Evolutionary conservation across 1,140 invertebrate species (phyloP).

Genomic region (Zophobas morio): DNA sequence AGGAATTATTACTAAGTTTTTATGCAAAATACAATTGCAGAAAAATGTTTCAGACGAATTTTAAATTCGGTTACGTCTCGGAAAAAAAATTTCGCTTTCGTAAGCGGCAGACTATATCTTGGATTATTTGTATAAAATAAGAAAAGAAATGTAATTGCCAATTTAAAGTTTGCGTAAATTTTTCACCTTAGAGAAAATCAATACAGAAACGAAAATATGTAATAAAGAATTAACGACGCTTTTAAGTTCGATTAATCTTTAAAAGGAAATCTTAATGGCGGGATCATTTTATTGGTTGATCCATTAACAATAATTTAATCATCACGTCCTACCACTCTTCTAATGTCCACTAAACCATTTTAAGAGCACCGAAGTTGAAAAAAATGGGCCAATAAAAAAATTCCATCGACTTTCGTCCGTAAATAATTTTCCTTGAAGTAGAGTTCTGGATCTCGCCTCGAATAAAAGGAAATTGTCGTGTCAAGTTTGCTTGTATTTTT

Average conservation of each 20-base stretch:
- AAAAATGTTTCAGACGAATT: no score
- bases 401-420: no score
- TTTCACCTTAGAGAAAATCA: background rate
- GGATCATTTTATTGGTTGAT: conserved; percentile 23
- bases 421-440: no score
- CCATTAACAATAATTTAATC: conserved; percentile 33
- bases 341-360: conserved; percentile 3
- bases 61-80: no score
- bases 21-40: no score
- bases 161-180: background rate
- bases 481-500: no score
- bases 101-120: no score
- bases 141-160: no score
- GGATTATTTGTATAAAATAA: no score
- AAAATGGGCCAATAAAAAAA: conserved; percentile 1
- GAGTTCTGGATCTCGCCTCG: no score
- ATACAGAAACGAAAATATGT: background rate
- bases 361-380: background rate
- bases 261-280: conserved; percentile 10
- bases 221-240: conserved; percentile 13
- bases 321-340: background rate
- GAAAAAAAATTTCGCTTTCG: background rate
- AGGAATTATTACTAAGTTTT: no score
- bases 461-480: no score
- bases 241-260: conserved; percentile 27